Evolutionary conservation across 1,140 invertebrate species (phyloP).

Genomic region (Drosophila mayri): DNA sequence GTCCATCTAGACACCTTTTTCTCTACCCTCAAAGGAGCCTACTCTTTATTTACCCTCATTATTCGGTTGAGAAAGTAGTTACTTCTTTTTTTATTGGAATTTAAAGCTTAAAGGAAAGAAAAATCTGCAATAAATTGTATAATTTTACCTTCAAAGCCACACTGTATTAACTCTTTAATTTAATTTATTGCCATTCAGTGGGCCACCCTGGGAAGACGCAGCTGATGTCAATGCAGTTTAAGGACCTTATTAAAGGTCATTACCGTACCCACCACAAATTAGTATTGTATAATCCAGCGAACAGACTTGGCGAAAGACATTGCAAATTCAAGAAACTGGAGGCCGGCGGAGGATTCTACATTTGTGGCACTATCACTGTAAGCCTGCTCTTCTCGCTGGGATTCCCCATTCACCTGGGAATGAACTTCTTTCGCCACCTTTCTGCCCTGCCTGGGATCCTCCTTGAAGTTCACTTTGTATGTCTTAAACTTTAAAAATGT

Average conservation of each 20-base stretch:
- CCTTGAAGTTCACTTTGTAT: conserved; percentile 44
- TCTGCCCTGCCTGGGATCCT: conserved; percentile 34
- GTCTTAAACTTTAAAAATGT: conserved; percentile 41
- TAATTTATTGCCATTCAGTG: neutral
- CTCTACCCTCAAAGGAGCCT: conserved; percentile 62
- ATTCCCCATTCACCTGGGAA: conserved; percentile 53
- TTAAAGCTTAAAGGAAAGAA: too few species aligned
- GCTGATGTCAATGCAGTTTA: neutral
- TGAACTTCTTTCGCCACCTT: conserved; percentile 37
- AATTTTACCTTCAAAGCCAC: neutral
- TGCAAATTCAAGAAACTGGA: neutral
- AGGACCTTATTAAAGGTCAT: neutral
- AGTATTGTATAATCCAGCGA: neutral
- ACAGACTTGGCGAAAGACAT: neutral
- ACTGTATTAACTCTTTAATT: neutral
- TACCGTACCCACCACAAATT: neutral
- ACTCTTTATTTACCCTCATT: conserved; percentile 71
- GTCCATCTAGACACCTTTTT: conserved; percentile 72
- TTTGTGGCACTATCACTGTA: conserved; percentile 8
- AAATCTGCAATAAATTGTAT: neutral
- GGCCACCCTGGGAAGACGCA: neutral
- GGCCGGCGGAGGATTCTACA: neutral
- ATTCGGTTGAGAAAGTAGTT: conserved; percentile 45
- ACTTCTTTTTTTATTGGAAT: fast-evolving
- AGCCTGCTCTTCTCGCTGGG: conserved; percentile 42